These are phyloP conservation scores for Bufo bufo DNA, from an alignment of 2,113 vertebrate species.

Conservation along the genomic window DNA sequence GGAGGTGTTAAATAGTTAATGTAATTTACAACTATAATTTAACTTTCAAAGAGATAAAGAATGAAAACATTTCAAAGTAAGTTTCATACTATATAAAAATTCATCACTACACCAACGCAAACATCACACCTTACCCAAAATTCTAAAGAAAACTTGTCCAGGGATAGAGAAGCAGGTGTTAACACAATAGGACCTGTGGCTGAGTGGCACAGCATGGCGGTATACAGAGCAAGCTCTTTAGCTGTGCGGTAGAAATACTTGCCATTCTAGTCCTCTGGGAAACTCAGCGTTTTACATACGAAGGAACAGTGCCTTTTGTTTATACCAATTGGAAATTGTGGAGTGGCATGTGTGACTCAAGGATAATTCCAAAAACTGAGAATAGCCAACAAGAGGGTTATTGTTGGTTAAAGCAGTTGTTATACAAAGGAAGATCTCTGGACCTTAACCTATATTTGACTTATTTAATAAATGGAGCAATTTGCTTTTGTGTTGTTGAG, in stretches of 20 bases:
- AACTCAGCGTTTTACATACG: neutral
- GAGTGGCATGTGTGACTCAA: neutral
- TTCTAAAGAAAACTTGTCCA: neutral
- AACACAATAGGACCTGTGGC: slow-evolving; percentile 31
- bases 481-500: neutral
- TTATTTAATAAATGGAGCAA: neutral
- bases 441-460: neutral
- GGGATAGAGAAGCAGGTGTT: slow-evolving; percentile 39
- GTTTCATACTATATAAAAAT: neutral
- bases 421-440: neutral
- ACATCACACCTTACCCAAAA: slow-evolving; percentile 17
- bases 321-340: neutral
- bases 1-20: neutral
- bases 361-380: neutral
- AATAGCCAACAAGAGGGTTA: neutral
- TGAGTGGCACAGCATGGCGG: slow-evolving; percentile 34
- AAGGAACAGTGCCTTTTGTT: slow-evolving; percentile 1
- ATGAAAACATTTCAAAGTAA: neutral
- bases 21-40: neutral
- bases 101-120: slow-evolving; percentile 23
- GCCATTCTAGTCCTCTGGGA: slow-evolving; percentile 14
- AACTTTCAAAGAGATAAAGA: neutral
- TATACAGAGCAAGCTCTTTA: neutral
- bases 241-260: slow-evolving; percentile 29
- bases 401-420: neutral